phyloP scores from a whole-genome alignment of 2,797 vertebrate genomes.

The Eleutherodactylus coqui region DNA sequence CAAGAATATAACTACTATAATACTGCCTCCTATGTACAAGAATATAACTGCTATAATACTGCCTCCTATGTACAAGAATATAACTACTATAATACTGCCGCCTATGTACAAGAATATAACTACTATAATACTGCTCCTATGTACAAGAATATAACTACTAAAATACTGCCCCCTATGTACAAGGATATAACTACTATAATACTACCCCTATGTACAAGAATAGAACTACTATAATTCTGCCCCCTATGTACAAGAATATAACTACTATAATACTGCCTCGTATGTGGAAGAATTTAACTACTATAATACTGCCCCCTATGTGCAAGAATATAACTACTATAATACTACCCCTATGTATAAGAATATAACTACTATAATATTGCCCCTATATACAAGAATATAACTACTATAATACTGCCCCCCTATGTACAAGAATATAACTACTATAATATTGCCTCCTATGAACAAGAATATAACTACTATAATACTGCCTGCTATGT shows the following conservation, averaged over 20 bases:
- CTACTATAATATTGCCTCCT: background rate
- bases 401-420: background rate
- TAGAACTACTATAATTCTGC: background rate
- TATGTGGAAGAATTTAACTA: background rate
- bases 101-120: background rate
- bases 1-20: too few relatives aligned
- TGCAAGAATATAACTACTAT: too few relatives aligned
- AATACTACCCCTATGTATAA: background rate
- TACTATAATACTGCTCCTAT: background rate
- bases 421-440: background rate
- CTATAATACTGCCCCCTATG: conserved; percentile 2
- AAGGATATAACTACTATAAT: background rate
- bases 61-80: background rate
- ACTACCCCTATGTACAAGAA: background rate
- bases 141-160: background rate
- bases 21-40: background rate
- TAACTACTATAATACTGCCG: background rate
- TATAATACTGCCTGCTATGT: background rate
- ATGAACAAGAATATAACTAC: background rate
- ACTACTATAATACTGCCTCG: background rate
- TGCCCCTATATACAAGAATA: background rate
- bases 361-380: background rate
- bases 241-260: background rate
- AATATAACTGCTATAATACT: background rate
- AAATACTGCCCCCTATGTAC: background rate